Evolutionary conservation across 2,113 vertebrate genomes (phyloP).

Genomic region (Callocephalon fimbriatum): DNA sequence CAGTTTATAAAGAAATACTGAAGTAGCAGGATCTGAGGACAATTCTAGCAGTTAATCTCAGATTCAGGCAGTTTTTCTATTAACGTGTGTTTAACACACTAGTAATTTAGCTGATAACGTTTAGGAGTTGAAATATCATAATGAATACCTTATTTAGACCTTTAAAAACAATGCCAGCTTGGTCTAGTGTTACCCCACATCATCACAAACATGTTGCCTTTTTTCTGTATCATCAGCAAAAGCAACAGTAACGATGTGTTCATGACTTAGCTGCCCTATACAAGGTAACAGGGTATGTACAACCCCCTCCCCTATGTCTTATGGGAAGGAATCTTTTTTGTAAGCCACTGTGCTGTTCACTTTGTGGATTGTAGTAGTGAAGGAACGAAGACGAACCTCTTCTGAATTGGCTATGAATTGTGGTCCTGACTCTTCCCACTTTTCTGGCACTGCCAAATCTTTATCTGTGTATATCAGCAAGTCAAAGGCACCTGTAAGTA

Average conservation of each 20-base stretch:
- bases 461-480: conserved; percentile 96
- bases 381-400: conserved; percentile 92
- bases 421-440: conserved; percentile 96
- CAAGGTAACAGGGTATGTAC: neutral
- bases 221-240: neutral
- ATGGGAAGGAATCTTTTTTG: conserved; percentile 79
- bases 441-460: conserved; percentile 89
- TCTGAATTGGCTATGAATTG: conserved; percentile 92
- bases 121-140: neutral
- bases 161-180: neutral
- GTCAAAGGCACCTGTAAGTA: conserved; percentile 90
- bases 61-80: neutral
- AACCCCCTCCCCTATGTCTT: neutral
- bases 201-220: rapidly evolving
- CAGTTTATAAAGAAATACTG: neutral
- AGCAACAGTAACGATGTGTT: neutral
- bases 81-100: neutral
- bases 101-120: neutral
- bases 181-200: neutral
- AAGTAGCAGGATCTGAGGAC: neutral
- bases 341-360: conserved; percentile 93
- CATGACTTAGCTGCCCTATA: neutral
- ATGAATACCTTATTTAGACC: neutral
- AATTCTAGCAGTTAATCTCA: neutral
- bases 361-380: conserved; percentile 96